Percentiles rank a stretch among this genome's conserved stretches.
These are phyloP conservation scores for Lucinisca nassula DNA, from an alignment of 2,888 invertebrate species.

Conservation along the genomic window DNA sequence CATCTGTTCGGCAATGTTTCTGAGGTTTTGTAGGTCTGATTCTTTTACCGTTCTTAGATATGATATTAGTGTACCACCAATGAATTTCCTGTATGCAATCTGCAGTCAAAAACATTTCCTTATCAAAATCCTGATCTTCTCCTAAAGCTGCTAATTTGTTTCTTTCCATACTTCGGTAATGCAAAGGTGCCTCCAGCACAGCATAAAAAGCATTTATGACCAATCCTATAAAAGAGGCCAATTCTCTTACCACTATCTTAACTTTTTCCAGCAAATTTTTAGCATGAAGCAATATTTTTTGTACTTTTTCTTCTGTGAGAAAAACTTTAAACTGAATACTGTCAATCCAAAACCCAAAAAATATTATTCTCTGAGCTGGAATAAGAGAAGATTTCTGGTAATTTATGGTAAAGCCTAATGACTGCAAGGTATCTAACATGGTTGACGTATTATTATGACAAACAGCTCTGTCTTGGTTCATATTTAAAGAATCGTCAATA, in stretches of 20 bases:
- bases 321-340: constrained; percentile 48
- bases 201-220: constrained; percentile 28
- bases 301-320: constrained; percentile 43
- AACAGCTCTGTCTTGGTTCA: constrained; percentile 8
- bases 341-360: constrained; percentile 46
- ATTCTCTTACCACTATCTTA: constrained; percentile 8
- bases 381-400: constrained; percentile 36
- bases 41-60: constrained; percentile 37
- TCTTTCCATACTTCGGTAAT: constrained; percentile 43
- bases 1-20: constrained; percentile 35
- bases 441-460: constrained; percentile 24
- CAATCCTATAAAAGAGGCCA: constrained; percentile 42
- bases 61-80: constrained; percentile 31
- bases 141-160: constrained; percentile 37
- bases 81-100: background rate
- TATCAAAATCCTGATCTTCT: constrained; percentile 15
- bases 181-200: constrained; percentile 46
- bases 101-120: background rate
- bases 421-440: constrained; percentile 23
- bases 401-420: constrained; percentile 52
- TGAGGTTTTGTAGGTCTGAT: constrained; percentile 28
- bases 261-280: background rate
- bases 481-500: constrained; percentile 60
- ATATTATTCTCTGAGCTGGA: constrained; percentile 40
- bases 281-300: constrained; percentile 36